Conservation (phyloP, 37 sponge, comb jelly and placozoan species). For the Axinella damicornis region DNA sequence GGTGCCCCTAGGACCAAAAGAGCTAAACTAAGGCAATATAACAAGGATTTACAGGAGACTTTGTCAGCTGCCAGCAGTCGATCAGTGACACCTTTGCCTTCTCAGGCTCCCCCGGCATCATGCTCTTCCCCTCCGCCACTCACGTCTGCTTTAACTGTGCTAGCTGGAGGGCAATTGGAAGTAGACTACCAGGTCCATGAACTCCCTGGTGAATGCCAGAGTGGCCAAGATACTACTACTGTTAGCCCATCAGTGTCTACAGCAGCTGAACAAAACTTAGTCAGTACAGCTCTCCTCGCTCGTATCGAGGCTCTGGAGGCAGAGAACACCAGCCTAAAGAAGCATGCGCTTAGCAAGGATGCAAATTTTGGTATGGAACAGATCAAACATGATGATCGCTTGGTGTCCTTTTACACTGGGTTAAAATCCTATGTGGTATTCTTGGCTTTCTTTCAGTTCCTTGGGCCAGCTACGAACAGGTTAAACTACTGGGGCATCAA, state of each 20-base stretch:
- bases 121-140: too few species aligned
- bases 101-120: too few species aligned
- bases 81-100: too few species aligned
- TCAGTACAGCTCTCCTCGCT: constrained; percentile 41
- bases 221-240: too few species aligned
- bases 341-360: too few species aligned
- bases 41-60: background rate
- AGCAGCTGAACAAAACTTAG: background rate
- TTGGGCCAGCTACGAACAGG: constrained; percentile 32
- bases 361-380: constrained; percentile 21
- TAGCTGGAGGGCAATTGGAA: too few species aligned
- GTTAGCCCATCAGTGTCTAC: too few species aligned
- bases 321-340: constrained; percentile 30
- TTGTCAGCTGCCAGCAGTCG: too few species aligned
- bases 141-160: too few species aligned
- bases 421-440: constrained; percentile 30
- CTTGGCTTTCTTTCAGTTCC: constrained; percentile 35
- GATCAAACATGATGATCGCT: constrained; percentile 8
- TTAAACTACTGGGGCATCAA: constrained; percentile 48
- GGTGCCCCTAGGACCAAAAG: background rate
- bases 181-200: too few species aligned
- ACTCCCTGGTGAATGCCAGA: too few species aligned
- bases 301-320: constrained; percentile 46
- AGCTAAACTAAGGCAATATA: background rate
- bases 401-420: constrained; percentile 15